phyloP scores from a whole-genome alignment of 2,113 vertebrate species.

The Hemiscyllium ocellatum region DNA sequence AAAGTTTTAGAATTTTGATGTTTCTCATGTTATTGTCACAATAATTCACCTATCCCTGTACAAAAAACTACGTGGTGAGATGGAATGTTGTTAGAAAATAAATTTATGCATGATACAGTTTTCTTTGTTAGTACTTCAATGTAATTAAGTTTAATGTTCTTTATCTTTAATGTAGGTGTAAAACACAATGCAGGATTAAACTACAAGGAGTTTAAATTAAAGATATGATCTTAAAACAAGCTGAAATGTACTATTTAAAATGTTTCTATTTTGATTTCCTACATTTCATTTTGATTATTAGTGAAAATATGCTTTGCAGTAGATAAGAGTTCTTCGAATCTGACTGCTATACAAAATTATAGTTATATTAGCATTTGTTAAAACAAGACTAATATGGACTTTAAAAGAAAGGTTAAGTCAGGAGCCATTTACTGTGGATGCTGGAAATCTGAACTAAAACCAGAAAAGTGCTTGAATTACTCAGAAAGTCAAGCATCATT shows the following conservation, averaged over 20 bases:
- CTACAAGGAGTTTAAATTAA: constrained; percentile 22
- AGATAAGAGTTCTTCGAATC: not conserved
- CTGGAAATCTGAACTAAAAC: too few relatives aligned
- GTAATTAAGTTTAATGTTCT: not conserved
- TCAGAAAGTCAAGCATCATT: too few relatives aligned
- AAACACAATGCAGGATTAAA: not conserved
- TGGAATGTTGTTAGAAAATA: not conserved
- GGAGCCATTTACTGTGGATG: too few relatives aligned
- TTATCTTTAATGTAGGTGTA: not conserved
- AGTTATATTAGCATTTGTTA: not conserved
- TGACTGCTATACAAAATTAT: not conserved
- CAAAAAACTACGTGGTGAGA: not conserved
- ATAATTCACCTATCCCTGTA: not conserved
- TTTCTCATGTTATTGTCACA: not conserved
- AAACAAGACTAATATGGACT: not conserved
- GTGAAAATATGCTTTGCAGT: not conserved
- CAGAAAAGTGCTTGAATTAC: too few relatives aligned
- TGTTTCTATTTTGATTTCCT: not conserved
- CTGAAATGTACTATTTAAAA: not conserved
- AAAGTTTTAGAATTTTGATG: not conserved
- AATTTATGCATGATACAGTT: not conserved
- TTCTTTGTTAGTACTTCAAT: not conserved
- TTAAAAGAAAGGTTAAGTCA: not conserved
- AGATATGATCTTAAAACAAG: not conserved
- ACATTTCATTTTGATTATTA: not conserved